A percentile compares a stretch with the other conserved stretches of the same genome.
Evolutionary conservation across 2,888 invertebrate genomes (phyloP).

Genomic region (Sphecodes monilicornis): DNA sequence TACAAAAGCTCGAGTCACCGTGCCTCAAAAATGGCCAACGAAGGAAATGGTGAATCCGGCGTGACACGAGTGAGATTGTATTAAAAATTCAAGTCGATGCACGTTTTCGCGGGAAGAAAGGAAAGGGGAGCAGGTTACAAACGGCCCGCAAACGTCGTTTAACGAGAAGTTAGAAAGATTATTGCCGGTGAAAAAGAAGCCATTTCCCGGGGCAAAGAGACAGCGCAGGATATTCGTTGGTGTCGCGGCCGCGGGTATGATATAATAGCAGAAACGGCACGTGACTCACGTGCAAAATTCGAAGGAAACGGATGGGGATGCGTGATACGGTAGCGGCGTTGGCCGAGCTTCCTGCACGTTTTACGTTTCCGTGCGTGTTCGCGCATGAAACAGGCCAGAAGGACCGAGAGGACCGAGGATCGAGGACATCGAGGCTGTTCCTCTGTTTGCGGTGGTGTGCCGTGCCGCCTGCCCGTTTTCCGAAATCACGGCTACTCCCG

Average conservation of each 20-base stretch:
- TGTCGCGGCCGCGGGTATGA: slow-evolving; percentile 52
- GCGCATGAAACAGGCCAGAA: slow-evolving; percentile 63
- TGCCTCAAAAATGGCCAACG: neutral
- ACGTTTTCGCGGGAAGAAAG: neutral
- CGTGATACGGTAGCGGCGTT: slow-evolving; percentile 52
- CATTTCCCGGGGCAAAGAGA: slow-evolving; percentile 16
- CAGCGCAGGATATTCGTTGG: slow-evolving; percentile 42
- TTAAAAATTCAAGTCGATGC: neutral
- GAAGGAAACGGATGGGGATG: slow-evolving; percentile 58
- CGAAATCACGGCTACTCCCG: slow-evolving; percentile 41
- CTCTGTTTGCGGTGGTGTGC: slow-evolving; percentile 44
- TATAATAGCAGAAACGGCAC: slow-evolving; percentile 62
- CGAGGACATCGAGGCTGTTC: neutral
- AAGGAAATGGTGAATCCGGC: neutral
- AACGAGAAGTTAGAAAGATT: slow-evolving; percentile 46
- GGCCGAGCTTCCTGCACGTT: slow-evolving; percentile 53
- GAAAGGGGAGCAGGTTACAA: neutral
- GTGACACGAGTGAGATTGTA: neutral
- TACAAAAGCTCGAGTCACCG: neutral
- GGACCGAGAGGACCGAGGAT: slow-evolving; percentile 11
- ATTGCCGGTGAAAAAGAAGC: slow-evolving; percentile 16
- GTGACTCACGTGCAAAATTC: slow-evolving; percentile 71
- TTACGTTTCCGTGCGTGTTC: slow-evolving; percentile 67
- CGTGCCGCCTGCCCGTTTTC: slow-evolving; percentile 6
- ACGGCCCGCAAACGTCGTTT: slow-evolving; percentile 38